Base-by-base conservation (phyloP, 2,113 vertebrate species). In the Hippocampus barbouri region DNA sequence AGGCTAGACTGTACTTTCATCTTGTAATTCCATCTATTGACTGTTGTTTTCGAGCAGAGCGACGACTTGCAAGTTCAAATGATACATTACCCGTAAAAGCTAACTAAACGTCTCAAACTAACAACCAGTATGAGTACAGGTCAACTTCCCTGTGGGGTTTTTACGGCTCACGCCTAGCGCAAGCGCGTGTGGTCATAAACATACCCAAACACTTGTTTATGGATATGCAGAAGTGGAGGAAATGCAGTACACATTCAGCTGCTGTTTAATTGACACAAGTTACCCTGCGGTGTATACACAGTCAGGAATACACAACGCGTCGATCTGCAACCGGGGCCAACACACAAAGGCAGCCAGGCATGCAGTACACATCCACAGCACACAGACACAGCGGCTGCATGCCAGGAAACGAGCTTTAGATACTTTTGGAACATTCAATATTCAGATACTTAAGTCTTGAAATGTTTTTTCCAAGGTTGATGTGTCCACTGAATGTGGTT, bases 321-420 rank as follows among this genome's bases (percentile, higher is more conserved):
- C 34, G 66, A 57, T 53, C 43, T 43, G 62, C 62, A 49, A 51
- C 70, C 74, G 66, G 68, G 81, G 79, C 34, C 68, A 59, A 69
- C 40, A 69, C 56, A 76, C 73, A 74, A 53, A 68, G 27, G 27
- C 77, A 64, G 38, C 53, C 8, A 38, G 30, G 40, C 70, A 43
- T n/a, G 34, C 43, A 23, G 69, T 72, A 54, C 53, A 66, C 74
- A 66, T 43, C 60, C 60, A 65, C 71, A 63, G 69, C 47, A 27
- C 43, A 66, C 76, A 75, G 78, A 77, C 65, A 45, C 56, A 66
- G 73, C 70, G 78, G 65, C 71, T 68, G 56, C 69, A 56, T 62
- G 0, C 1, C 69, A 80, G 82, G 82, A 88, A 87, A 82, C 85
- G 68, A 51, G 76, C 66, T 82, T 81, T 71, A 79, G 79, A 83